A percentile compares a stretch with the other conserved stretches of the same genome.
Conservation (phyloP, 2,113 vertebrate species). For the Bufo bufo region DNA sequence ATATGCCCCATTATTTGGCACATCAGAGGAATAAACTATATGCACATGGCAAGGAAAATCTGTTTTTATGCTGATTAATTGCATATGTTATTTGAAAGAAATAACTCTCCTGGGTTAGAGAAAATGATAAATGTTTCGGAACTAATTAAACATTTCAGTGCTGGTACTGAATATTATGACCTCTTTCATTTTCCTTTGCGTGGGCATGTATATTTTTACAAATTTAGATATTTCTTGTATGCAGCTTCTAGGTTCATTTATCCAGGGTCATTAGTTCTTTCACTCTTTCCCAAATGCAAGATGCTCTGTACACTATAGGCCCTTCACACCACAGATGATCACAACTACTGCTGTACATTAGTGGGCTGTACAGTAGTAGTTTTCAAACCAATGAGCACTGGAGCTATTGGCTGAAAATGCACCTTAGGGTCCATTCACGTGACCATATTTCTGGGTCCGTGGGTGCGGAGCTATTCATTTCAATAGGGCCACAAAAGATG, state of each 20-base stretch:
- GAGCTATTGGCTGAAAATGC: background rate
- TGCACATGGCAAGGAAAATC: background rate
- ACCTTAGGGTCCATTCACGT: no score
- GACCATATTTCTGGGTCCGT: no score
- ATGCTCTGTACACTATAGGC: background rate
- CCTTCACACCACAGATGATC: background rate
- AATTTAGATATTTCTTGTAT: background rate
- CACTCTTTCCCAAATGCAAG: background rate
- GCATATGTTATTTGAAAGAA: constrained; percentile 9
- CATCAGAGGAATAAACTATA: constrained; percentile 14
- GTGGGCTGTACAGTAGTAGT: background rate
- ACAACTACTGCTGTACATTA: background rate
- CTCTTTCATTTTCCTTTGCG: background rate
- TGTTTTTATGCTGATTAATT: constrained; percentile 19
- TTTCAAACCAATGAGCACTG: background rate
- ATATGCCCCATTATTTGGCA: background rate
- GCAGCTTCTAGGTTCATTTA: background rate
- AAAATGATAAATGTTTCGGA: background rate
- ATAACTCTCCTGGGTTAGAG: background rate
- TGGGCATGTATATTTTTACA: background rate
- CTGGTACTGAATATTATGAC: background rate
- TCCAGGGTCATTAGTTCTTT: background rate
- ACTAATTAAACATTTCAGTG: background rate
- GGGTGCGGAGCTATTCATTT: no score
- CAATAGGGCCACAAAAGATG: no score